A percentile compares a stretch with the other conserved stretches of the same genome.
These are phyloP conservation scores for Masnerella sp. DNA, from an alignment of 2,888 invertebrate species.

Conservation along the genomic window DNA sequence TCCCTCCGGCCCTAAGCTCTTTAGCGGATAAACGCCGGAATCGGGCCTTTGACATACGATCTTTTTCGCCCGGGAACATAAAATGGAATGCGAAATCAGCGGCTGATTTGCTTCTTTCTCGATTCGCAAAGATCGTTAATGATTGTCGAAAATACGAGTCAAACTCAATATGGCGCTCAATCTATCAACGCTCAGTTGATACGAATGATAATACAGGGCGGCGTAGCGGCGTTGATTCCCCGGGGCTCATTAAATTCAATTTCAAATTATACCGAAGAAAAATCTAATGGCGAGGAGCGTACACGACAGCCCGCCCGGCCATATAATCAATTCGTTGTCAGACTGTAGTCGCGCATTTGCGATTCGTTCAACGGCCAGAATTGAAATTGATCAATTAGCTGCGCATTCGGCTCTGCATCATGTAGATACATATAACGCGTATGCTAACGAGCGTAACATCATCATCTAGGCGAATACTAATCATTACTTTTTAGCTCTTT, in stretches of 20 bases:
- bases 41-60: slow-evolving; percentile 39
- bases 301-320: slow-evolving; percentile 55
- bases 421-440: slow-evolving; percentile 55
- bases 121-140: slow-evolving; percentile 29
- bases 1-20: slow-evolving; percentile 67
- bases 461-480: slow-evolving; percentile 55
- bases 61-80: slow-evolving; percentile 32
- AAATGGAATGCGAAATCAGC: slow-evolving; percentile 19
- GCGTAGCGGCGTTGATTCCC: slow-evolving; percentile 43
- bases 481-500: slow-evolving; percentile 48
- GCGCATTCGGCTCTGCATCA: slow-evolving; percentile 42
- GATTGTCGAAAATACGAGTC: slow-evolving; percentile 31
- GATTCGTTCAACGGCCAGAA: slow-evolving; percentile 67
- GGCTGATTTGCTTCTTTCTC: slow-evolving; percentile 31
- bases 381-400: slow-evolving; percentile 73
- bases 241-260: slow-evolving; percentile 61
- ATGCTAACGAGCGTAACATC: slow-evolving; percentile 67
- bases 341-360: slow-evolving; percentile 68
- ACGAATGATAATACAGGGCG: slow-evolving; percentile 38
- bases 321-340: slow-evolving; percentile 70
- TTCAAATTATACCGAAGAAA: slow-evolving; percentile 61
- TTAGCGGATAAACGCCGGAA: slow-evolving; percentile 72
- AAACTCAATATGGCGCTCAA: slow-evolving; percentile 46
- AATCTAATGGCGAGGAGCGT: slow-evolving; percentile 58
- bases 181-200: slow-evolving; percentile 49